A percentile compares a stretch with the other conserved stretches of the same genome.
Evolutionary conservation across 2,888 invertebrate species (phyloP).

Genomic region (Gisinianus flammeolus): DNA sequence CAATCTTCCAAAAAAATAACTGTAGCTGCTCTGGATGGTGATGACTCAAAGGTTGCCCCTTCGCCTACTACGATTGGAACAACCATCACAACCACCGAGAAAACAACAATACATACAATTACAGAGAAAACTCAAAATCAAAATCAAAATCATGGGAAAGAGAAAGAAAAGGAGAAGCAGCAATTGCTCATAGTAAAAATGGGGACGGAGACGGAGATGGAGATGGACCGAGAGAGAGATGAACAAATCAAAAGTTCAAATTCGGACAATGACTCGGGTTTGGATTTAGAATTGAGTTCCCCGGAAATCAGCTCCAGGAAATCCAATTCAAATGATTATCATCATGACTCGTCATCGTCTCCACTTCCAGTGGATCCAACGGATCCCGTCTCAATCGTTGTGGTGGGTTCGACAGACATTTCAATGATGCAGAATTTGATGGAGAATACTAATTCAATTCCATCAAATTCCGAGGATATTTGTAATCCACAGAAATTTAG

Average conservation of each 20-base stretch:
- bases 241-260: background rate
- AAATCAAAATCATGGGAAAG: background rate
- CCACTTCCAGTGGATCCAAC: background rate
- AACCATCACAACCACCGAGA: background rate
- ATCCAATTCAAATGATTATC: background rate
- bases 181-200: background rate
- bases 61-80: background rate
- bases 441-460: too few species aligned
- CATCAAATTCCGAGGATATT: conserved; percentile 52
- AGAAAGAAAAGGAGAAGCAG: background rate
- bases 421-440: too few species aligned
- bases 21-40: background rate
- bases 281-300: conserved; percentile 57
- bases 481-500: conserved; percentile 58
- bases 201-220: background rate
- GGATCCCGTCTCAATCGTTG: too few species aligned
- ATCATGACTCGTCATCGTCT: conserved; percentile 7
- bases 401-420: background rate
- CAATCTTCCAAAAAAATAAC: conserved; percentile 21
- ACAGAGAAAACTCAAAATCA: background rate
- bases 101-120: background rate
- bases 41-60: background rate
- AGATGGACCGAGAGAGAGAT: background rate
- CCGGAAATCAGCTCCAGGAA: conserved; percentile 44
- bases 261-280: conserved; percentile 55